Conservation (phyloP, 2,888 invertebrate species). For the Netelia inedita region DNA sequence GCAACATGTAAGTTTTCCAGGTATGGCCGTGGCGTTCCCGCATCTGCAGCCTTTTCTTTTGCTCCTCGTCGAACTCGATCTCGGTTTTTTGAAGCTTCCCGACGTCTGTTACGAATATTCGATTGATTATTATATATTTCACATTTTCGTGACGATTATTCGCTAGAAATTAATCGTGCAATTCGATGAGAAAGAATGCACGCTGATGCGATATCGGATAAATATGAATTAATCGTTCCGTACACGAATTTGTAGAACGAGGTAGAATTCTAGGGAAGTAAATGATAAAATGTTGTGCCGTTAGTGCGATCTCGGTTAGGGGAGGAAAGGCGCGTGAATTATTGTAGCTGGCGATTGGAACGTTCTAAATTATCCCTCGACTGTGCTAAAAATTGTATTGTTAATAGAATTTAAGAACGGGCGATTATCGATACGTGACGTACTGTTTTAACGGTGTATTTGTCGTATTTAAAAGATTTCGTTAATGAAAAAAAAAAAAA, state of each 20-base stretch:
- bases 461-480: conserved; percentile 38
- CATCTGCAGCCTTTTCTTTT: conserved; percentile 94
- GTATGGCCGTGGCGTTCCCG: conserved; percentile 95
- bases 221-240: conserved; percentile 61
- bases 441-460: conserved; percentile 70
- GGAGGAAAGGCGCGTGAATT: conserved; percentile 38
- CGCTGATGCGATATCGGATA: conserved; percentile 70
- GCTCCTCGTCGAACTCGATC: conserved; percentile 83
- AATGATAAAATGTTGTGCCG: conserved; percentile 40
- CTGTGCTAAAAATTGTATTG: conserved; percentile 1
- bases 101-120: conserved; percentile 77
- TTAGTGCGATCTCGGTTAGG: conserved; percentile 58
- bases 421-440: conserved; percentile 66
- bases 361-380: neutral
- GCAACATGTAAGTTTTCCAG: conserved; percentile 96
- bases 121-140: conserved; percentile 52
- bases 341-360: neutral
- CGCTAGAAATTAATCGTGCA: neutral
- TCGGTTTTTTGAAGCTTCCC: conserved; percentile 86
- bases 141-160: conserved; percentile 14
- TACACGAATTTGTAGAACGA: conserved; percentile 28
- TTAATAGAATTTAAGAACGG: conserved; percentile 30
- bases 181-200: conserved; percentile 64
- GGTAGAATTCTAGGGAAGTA: conserved; percentile 19
- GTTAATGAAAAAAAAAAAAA: conserved; percentile 34